Percentiles rank a stretch among this genome's conserved stretches.
Conservation (phyloP, 2,888 invertebrate genomes). For the Beris chalybata region DNA sequence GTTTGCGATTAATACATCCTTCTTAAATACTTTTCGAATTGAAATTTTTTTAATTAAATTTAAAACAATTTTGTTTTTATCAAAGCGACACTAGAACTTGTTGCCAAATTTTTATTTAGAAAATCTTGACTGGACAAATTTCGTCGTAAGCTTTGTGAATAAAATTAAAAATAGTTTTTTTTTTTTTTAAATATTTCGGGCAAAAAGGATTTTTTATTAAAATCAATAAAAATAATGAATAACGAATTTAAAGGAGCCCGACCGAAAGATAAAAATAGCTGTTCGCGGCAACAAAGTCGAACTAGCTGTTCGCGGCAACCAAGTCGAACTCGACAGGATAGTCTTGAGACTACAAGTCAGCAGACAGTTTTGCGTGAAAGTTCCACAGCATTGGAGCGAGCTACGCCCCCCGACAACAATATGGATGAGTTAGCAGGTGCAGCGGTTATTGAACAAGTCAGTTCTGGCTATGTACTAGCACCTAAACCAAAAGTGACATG, state of each 20-base stretch:
- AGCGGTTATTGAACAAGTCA: background rate
- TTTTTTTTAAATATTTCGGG: too few relatives aligned
- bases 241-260: constrained; percentile 18
- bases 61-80: too few relatives aligned
- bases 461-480: constrained; percentile 14
- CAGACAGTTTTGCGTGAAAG: background rate
- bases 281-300: background rate
- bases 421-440: constrained; percentile 1
- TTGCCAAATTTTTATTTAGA: too few relatives aligned
- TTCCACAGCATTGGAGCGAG: background rate
- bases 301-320: background rate
- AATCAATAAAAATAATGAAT: constrained; percentile 6
- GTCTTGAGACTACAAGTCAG: background rate
- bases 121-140: too few relatives aligned
- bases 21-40: too few relatives aligned
- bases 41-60: too few relatives aligned
- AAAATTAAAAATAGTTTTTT: too few relatives aligned
- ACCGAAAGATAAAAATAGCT: constrained; percentile 16
- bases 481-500: constrained; percentile 20
- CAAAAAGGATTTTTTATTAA: background rate
- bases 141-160: too few relatives aligned
- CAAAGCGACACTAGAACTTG: too few relatives aligned
- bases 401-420: background rate
- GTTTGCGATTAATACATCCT: too few relatives aligned
- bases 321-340: background rate